Conservation (phyloP, 2,797 vertebrate genomes). For the Cacajao melanocephalus region DNA sequence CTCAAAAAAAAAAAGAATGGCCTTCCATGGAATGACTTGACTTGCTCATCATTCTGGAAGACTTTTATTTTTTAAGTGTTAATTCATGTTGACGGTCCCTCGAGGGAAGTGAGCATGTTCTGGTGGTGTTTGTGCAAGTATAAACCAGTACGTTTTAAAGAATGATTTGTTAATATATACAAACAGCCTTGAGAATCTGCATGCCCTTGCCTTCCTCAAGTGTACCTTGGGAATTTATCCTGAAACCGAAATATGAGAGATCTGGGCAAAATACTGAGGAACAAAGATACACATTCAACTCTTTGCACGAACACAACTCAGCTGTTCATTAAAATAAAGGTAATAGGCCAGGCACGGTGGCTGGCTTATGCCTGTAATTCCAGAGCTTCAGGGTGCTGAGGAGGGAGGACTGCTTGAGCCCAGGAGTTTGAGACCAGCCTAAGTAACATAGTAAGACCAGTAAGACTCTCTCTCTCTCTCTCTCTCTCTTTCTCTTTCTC, state of each 20-base stretch:
- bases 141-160: background rate
- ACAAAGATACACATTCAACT: background rate
- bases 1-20: background rate
- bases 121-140: background rate
- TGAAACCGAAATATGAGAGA: background rate
- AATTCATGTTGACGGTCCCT: background rate
- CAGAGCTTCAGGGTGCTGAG: too few species aligned
- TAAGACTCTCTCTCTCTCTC: too few species aligned
- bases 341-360: background rate
- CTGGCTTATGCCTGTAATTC: too few species aligned
- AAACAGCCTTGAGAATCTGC: background rate
- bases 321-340: background rate
- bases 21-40: background rate
- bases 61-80: background rate
- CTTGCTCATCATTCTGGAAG: background rate
- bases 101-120: background rate
- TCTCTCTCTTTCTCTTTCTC: too few species aligned
- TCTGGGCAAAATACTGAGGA: background rate
- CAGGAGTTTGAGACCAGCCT: too few species aligned
- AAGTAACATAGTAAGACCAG: too few species aligned
- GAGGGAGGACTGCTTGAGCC: too few species aligned
- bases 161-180: background rate
- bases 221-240: background rate
- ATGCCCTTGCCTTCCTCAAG: background rate
- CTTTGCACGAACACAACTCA: background rate